Base-by-base conservation (phyloP, 2,888 invertebrate genomes). In the Philopedon plagiatum region DNA sequence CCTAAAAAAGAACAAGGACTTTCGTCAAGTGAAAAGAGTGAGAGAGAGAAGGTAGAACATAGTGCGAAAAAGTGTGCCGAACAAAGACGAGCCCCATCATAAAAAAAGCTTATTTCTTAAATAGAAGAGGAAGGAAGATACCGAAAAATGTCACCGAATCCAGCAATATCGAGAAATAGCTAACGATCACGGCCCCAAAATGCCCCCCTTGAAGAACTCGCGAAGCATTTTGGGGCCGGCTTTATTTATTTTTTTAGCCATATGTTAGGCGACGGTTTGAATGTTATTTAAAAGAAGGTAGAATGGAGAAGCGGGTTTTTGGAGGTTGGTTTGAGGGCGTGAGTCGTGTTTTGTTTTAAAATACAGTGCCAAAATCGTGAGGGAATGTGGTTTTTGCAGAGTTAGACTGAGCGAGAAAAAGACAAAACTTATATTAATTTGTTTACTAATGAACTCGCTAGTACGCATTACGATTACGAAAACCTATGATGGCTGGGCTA, bases 151-250 rank as follows among this genome's bases (percentile, higher is more conserved):
- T 39, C 58, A 49, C 21, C 8, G 13, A 32, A 65, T 73, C 58
- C 76, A 76, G 76, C 77, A 77, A 77, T 78, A 76, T 62, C 71
- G 71, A 73, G 71, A 60, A 60, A 73, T 75, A 79, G 79, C 74
- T 78, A 76, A 78, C 76, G 67, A 64, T 65, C 19, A 19, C n/a
- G 79, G 79, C 77, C 76, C 77, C 78, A 74, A 74, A 72, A 71
- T 75, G 76, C 60, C 44, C 29, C 15, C 9, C 34, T 7, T 5
- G 26, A 29, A 19, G 11, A 7, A 13, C 46, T 23, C 15, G n/a
- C n/a, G 8, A 18, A 49, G 32, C 75, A 73, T 76, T 77, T 77
- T 74, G 78, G 78, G 75, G 78, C 79, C 78, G 5, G 21, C 39
- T 49, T 15, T 26, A 41, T 46, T 32, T 26, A 60, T 60, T 67